Percentiles rank a stretch among this genome's conserved stretches.
These are phyloP conservation scores for Teleogryllus oceanicus DNA, from an alignment of 2,888 invertebrate species.

Conservation along the genomic window DNA sequence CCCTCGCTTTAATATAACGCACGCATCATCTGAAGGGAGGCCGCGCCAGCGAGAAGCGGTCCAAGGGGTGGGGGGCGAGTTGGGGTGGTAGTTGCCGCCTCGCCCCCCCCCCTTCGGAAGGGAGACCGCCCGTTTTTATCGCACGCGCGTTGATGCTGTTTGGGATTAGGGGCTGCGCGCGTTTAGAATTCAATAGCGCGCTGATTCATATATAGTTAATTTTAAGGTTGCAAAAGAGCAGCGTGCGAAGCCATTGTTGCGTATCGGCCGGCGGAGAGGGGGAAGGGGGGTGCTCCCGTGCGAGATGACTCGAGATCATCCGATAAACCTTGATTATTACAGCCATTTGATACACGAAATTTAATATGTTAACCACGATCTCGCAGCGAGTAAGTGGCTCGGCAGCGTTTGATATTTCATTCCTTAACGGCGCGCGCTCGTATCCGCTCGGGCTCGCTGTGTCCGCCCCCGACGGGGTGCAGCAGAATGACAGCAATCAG, in stretches of 20 bases:
- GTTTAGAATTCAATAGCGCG: background rate
- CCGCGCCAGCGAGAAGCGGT: background rate
- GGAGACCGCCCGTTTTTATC: background rate
- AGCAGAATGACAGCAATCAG: too few relatives aligned
- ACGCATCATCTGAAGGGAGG: slow-evolving; percentile 18
- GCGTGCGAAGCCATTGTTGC: background rate
- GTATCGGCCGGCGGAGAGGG: background rate
- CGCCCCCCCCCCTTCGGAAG: background rate
- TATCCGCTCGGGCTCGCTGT: background rate
- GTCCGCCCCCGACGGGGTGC: too few relatives aligned
- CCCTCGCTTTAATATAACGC: slow-evolving; percentile 10
- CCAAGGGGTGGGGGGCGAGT: background rate
- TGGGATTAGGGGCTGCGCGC: background rate
- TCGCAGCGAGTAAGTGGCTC: background rate
- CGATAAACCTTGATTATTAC: slow-evolving; percentile 18
- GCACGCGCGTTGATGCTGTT: background rate
- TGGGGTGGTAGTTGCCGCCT: background rate
- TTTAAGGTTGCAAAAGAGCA: background rate
- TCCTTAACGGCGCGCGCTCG: background rate
- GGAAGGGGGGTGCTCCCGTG: background rate
- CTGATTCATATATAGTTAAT: slow-evolving; percentile 18
- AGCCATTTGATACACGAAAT: slow-evolving; percentile 10
- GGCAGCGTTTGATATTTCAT: background rate
- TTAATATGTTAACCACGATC: slow-evolving; percentile 18
- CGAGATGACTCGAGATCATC: background rate